A percentile compares a stretch with the other conserved stretches of the same genome.
phyloP scores from a whole-genome alignment of 2,113 vertebrate genomes.

The Falco punctatus region DNA sequence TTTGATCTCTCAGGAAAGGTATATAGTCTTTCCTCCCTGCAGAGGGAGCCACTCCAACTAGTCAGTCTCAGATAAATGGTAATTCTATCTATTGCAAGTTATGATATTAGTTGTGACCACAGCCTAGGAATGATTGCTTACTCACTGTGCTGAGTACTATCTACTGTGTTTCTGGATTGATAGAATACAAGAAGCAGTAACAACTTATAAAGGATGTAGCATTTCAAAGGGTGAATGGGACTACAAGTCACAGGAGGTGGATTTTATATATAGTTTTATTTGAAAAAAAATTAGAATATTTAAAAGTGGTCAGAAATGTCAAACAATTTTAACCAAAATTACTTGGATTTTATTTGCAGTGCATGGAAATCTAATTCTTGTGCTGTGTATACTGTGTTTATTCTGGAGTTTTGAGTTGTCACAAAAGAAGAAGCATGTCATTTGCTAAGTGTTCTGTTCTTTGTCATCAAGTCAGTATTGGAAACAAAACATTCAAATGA shows the following conservation, averaged over 20 bases:
- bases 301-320: not conserved
- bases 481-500: not conserved
- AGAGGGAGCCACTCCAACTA: not conserved
- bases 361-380: not conserved
- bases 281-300: not conserved
- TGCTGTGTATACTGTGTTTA: not conserved
- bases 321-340: not conserved
- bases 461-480: not conserved
- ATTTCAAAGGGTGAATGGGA: not conserved
- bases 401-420: not conserved
- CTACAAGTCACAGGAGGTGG: not conserved
- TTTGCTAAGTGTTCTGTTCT: not conserved
- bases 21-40: not conserved
- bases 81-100: not conserved
- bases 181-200: not conserved
- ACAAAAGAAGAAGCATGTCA: not conserved
- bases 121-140: not conserved
- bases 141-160: not conserved
- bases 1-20: not conserved
- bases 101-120: not conserved
- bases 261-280: not conserved
- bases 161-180: not conserved
- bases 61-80: not conserved
- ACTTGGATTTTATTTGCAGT: not conserved
- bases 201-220: not conserved